Percentiles rank a stretch among this genome's conserved stretches.
Evolutionary conservation across 2,888 invertebrate species (phyloP).

Genomic region (Lithophane socia): DNA sequence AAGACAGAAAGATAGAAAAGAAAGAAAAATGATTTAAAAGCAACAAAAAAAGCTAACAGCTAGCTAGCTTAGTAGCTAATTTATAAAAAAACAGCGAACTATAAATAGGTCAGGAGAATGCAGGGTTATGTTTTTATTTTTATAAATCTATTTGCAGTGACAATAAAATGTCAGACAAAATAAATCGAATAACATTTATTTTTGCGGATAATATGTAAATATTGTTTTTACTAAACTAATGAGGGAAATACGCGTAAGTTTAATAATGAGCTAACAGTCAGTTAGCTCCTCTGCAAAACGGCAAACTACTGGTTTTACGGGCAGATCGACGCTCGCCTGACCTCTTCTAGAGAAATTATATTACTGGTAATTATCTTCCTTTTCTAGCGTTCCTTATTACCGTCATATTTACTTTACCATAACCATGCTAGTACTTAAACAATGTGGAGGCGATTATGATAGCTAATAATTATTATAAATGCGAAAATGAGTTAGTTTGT

Average conservation of each 20-base stretch:
- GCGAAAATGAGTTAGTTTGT: too few relatives aligned
- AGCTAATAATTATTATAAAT: too few relatives aligned
- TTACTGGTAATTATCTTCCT: constrained; percentile 15
- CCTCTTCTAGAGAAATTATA: constrained; percentile 18
- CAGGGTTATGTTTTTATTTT: background rate
- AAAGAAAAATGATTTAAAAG: background rate
- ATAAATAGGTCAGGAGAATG: background rate
- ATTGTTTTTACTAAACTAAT: background rate
- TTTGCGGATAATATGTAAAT: background rate
- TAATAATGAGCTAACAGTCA: constrained; percentile 10
- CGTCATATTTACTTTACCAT: background rate
- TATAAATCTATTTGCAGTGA: background rate
- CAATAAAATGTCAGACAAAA: background rate
- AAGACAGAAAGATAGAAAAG: background rate
- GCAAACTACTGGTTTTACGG: constrained; percentile 25
- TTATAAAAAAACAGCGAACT: background rate
- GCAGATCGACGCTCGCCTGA: constrained; percentile 5
- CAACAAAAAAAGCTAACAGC: background rate
- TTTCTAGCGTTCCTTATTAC: background rate
- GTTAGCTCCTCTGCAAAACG: background rate
- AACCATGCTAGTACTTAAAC: background rate
- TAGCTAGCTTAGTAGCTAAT: background rate
- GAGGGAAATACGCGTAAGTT: background rate
- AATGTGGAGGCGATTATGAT: background rate
- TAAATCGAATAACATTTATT: background rate